Percentiles rank a stretch among this genome's conserved stretches.
Conservation (phyloP, 2,797 vertebrate species). For the Eulemur rubriventer region DNA sequence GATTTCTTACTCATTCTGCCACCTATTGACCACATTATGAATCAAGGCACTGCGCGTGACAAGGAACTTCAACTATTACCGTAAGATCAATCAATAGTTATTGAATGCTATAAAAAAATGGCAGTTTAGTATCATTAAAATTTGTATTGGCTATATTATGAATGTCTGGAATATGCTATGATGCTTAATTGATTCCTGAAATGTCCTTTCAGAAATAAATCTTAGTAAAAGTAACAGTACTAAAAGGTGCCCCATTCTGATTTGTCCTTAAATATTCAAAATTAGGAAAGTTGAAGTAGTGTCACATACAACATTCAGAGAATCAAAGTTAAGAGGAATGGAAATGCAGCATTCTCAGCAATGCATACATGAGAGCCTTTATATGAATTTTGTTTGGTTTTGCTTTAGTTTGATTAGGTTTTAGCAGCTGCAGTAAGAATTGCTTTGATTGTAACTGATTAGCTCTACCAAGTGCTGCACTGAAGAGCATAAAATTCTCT, state of each 20-base stretch:
- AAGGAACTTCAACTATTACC: neutral
- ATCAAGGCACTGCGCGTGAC: neutral
- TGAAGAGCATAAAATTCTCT: neutral
- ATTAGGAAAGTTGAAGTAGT: neutral
- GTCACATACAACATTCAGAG: neutral
- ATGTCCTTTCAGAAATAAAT: slow-evolving; percentile 41
- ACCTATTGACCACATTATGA: slow-evolving; percentile 41
- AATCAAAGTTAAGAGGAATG: neutral
- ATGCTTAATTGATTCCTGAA: neutral
- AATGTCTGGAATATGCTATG: neutral
- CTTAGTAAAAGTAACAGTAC: neutral
- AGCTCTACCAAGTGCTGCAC: neutral
- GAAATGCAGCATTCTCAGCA: slow-evolving; percentile 1
- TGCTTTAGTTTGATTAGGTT: slow-evolving; percentile 25
- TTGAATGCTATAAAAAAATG: slow-evolving; percentile 1
- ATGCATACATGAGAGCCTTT: neutral
- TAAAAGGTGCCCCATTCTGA: neutral
- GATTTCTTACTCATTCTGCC: slow-evolving; percentile 40
- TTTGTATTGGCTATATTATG: neutral
- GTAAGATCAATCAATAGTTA: slow-evolving; percentile 18
- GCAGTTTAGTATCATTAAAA: neutral
- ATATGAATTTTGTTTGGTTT: slow-evolving; percentile 42
- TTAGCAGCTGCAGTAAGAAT: neutral
- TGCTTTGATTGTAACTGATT: slow-evolving; percentile 41
- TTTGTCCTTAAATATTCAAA: slow-evolving; percentile 30